A percentile compares a stretch with the other conserved stretches of the same genome.
phyloP scores from a whole-genome alignment of 2,797 vertebrate species.

The Hipposideros larvatus region DNA sequence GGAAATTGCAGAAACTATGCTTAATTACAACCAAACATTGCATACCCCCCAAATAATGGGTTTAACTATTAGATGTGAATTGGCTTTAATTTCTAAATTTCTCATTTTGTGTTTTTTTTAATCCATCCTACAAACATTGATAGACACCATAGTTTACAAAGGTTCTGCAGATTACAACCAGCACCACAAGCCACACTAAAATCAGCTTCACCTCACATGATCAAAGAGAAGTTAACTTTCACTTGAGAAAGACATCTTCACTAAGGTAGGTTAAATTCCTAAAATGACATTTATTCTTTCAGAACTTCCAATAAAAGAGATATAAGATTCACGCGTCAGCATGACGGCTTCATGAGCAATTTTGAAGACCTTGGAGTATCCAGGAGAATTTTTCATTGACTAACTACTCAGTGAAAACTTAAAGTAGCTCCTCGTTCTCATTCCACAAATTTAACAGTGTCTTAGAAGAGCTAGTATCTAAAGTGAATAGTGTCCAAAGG shows the following conservation, averaged over 20 bases:
- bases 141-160: conserved; percentile 35
- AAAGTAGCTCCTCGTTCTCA: not conserved
- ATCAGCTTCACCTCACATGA: not conserved
- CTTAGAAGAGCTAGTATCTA: not conserved
- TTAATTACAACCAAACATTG: conserved; percentile 78
- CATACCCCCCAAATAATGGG: conserved; percentile 10
- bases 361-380: not conserved
- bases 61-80: conserved; percentile 54
- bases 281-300: not conserved
- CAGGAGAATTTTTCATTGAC: not conserved
- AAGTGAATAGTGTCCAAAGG: not conserved
- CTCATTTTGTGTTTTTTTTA: conserved; percentile 49
- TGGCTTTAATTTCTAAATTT: conserved; percentile 48
- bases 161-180: conserved; percentile 55
- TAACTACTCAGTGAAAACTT: not conserved
- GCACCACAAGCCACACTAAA: conserved; percentile 42
- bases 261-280: not conserved
- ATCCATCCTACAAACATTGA: conserved; percentile 59
- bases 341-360: not conserved
- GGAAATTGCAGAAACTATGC: conserved; percentile 74
- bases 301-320: not conserved
- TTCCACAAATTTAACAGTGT: not conserved
- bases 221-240: conserved; percentile 61
- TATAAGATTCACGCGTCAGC: not conserved
- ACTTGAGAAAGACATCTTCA: conserved; percentile 23